phyloP scores from a whole-genome alignment of 2,797 vertebrate genomes.

The Vipera latastei region DNA sequence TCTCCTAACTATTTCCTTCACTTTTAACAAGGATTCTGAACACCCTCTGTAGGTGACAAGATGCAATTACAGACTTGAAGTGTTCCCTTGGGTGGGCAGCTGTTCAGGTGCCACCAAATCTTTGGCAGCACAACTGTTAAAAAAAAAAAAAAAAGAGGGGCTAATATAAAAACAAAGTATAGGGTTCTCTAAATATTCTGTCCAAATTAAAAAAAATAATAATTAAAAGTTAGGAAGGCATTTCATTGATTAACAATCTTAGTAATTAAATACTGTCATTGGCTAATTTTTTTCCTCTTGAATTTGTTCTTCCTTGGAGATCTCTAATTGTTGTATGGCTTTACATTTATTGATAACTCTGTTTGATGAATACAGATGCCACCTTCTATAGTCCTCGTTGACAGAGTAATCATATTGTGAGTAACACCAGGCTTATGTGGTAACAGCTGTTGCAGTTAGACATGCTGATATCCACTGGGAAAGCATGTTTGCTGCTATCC shows the following conservation, averaged over 20 bases:
- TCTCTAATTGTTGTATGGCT: slow-evolving; percentile 84
- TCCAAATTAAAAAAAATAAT: slow-evolving; percentile 80
- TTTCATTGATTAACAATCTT: slow-evolving; percentile 91
- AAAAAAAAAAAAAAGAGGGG: not conserved
- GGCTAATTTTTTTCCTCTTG: slow-evolving; percentile 65
- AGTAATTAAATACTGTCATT: slow-evolving; percentile 85
- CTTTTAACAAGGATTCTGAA: slow-evolving; percentile 96
- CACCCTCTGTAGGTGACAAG: slow-evolving; percentile 99
- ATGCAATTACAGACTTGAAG: slow-evolving; percentile 94
- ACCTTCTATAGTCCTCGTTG: slow-evolving; percentile 83
- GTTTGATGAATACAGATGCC: slow-evolving; percentile 96
- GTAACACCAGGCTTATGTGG: slow-evolving; percentile 87
- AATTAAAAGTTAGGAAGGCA: slow-evolving; percentile 90
- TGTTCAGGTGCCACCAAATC: slow-evolving; percentile 84
- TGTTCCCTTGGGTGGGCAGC: slow-evolving; percentile 76
- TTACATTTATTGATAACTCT: slow-evolving; percentile 93
- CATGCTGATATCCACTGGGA: slow-evolving; percentile 85
- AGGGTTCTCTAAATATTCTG: slow-evolving; percentile 79
- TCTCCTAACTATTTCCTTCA: slow-evolving; percentile 77
- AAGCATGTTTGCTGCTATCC: slow-evolving; percentile 87
- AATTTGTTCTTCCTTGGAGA: slow-evolving; percentile 86
- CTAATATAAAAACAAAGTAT: slow-evolving; percentile 78
- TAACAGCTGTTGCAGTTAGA: slow-evolving; percentile 93
- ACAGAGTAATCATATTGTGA: slow-evolving; percentile 98
- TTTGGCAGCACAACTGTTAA: slow-evolving; percentile 73